Base-by-base conservation (phyloP, 2,888 invertebrate species). In the Athalia rosae region DNA sequence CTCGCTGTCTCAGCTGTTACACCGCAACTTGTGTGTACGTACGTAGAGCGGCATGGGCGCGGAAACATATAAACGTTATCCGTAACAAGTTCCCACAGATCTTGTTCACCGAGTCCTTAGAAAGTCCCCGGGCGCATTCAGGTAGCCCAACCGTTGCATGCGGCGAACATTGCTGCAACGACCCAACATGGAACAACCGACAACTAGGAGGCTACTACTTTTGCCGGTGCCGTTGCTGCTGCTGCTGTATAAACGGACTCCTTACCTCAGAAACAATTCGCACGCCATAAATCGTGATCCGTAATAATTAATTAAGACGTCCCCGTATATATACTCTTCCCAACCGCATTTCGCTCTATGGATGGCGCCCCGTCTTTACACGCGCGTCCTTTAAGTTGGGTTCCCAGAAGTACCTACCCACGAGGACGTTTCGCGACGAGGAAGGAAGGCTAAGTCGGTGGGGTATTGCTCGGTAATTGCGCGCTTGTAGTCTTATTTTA, bases 291-390 rank as follows among this genome's bases (percentile, higher is more conserved):
- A 82, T 80, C 77, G 58, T 58, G 79, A 76, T 79, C 79, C 78
- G 73, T 80, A 80, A 82, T 83, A 81, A 83, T 83, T 82, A 83
- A 83, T 83, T 82, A 80, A 83, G 82, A 82, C 81, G 78, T 78
- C 59, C 50, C 56, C 13, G 13, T 61, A 15, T 15, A 59, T 53
- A 61, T 13, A 15, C 28, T 5, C 8, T 8, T 13, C 43, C 69
- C 56, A 71, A 67, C 71, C 71, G 56, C 71, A 56, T 71, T 56
- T 45, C 58, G 8, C 71, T 43, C 28, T 28, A 28, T 28, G 71
- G 56, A 28, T 28, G 71, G 56, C 58, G 71, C 71, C 71, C 45
- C 56, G 28, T 28, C 28, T 71, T 56, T 71, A 56, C 71, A 41
- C 8, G 58, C 8, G 58, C 58, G 56, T 56, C 56, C 71, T 28